Base-by-base conservation (phyloP, 2,888 invertebrate species). In the Archips xylosteana region DNA sequence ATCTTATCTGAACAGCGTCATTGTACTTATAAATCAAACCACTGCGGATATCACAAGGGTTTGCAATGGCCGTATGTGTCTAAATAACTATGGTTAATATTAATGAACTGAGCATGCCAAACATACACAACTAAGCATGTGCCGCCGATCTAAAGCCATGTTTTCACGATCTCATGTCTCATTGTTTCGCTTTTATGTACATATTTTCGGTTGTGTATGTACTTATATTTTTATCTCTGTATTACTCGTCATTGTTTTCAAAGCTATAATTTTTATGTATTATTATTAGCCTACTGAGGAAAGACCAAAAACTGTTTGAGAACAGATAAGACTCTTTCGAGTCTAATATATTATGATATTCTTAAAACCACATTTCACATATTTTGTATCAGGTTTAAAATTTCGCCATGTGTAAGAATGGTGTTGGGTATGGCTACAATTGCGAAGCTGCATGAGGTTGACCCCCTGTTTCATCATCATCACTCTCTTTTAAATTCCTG, bases 31-130 rank as follows among this genome's bases (percentile, higher is more conserved):
- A 64, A 57, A 67, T 67, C 10, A 9, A n/a, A 59, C 64, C 57
- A 36, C 34, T 74, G 51, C 54, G 42, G 23, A 69, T 71, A 62
- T 69, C 77, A 75, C 45, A 49, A 78, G 77, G 65, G 78, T 71
- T 75, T 80, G 84, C 84, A 85, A 54, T 83, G 84, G 82, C 81
- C 85, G 85, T 65, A 77, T 78, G 66, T 59, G n/a, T 34, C 32
- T n/a, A 66, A 49, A 47, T 6, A 39, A 49, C 39, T 23, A 3
- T 61, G 15, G 49, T 39, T 23, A 34, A 13, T 68, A 42, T 54
- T 32, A 39, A 66, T 6, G 42, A 2, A 34, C 36, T 57, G 12
- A 32, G 57, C 10, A 57, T 12, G 57, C 12, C 12, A 10, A 57
- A 57, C 9, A 23, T 32, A 32, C 12, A 1, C 15, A 54, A 13